Evolutionary conservation across 2,797 vertebrate species (phyloP), one percentile per base, ranked within the genome.

Genomic region (Sebastes trivittatus): DNA sequence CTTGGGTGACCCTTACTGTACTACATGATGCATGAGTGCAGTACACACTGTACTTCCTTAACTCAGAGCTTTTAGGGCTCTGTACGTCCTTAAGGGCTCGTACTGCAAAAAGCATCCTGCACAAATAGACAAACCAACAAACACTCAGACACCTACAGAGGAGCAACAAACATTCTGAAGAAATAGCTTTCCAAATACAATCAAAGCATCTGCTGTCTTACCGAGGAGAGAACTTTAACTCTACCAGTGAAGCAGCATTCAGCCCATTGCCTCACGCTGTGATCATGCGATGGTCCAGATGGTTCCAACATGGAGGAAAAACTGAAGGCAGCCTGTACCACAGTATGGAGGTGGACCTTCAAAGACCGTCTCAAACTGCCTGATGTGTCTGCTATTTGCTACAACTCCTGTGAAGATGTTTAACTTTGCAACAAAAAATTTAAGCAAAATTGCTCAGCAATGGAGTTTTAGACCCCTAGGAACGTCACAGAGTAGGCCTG

Each of bases 201-300:
- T 86, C 63, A 78, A 87, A 30, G 61, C 61, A 65, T 82, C 56
- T 23, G 38, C 62, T 30, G 81, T 82, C 56, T 80, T 64, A 77
- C 52, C 63, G 77, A 79, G 70, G 18, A 80, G 42, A 68, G 25
- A 82, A 90, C 72, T 83, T 85, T 71, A 88, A 78, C 72, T 86
- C 75, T 42, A 81, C 65, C 74, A 78, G 38, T 18, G 69, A 89
- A 88, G 63, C 84, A 82, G 72, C 73, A 56, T 82, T 88, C 85
- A 68, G 75, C 83, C 55, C 75, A 86, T 52, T 72, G 72, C 61
- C 74, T 72, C 89, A 81, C 25, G 81, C 83, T 93, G 87, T 88
- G 88, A 83, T 78, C 83, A 84, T 52, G 84, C 81, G 70, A 87
- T 79, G 60, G 87, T 86, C 88, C 89, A 91, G 89, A 93, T 92